Conservation (phyloP, 2,113 vertebrate genomes). For the Nansenia antarctica region DNA sequence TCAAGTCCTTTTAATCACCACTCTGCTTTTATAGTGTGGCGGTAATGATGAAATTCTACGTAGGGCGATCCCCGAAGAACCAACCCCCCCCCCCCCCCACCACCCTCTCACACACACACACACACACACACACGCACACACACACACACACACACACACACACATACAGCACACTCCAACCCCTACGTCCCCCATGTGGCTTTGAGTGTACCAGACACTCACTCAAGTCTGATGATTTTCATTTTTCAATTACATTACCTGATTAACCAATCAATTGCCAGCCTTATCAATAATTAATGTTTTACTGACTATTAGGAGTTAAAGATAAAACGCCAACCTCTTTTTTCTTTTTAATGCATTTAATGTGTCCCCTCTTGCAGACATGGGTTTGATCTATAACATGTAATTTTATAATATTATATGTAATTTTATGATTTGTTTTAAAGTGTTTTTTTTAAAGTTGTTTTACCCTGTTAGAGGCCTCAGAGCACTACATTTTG, state of each 20-base stretch:
- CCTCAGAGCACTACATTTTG: too few species aligned
- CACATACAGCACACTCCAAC: too few species aligned
- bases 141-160: too few species aligned
- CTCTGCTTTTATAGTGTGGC: constrained; percentile 81
- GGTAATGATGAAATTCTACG: constrained; percentile 79
- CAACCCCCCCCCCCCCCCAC: constrained; percentile 22
- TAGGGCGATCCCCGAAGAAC: constrained; percentile 78
- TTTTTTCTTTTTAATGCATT: constrained; percentile 69
- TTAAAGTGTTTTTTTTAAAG: background rate
- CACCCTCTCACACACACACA: too few species aligned
- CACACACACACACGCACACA: too few species aligned
- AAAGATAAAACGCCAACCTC: constrained; percentile 73
- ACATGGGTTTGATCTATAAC: background rate
- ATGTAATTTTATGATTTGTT: too few species aligned
- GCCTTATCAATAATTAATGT: constrained; percentile 84
- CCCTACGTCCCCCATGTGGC: constrained; percentile 11
- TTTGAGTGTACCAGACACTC: constrained; percentile 56
- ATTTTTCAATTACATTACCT: constrained; percentile 85
- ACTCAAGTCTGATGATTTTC: constrained; percentile 76
- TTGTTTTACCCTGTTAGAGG: too few species aligned
- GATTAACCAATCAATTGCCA: constrained; percentile 81
- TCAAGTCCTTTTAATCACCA: constrained; percentile 83
- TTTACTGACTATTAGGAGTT: constrained; percentile 75
- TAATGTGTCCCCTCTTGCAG: constrained; percentile 32
- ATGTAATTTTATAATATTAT: too few species aligned